Percentiles rank a stretch among this genome's conserved stretches.
These are phyloP conservation scores for Falco punctatus DNA, from an alignment of 2,113 vertebrate genomes.

Conservation along the genomic window DNA sequence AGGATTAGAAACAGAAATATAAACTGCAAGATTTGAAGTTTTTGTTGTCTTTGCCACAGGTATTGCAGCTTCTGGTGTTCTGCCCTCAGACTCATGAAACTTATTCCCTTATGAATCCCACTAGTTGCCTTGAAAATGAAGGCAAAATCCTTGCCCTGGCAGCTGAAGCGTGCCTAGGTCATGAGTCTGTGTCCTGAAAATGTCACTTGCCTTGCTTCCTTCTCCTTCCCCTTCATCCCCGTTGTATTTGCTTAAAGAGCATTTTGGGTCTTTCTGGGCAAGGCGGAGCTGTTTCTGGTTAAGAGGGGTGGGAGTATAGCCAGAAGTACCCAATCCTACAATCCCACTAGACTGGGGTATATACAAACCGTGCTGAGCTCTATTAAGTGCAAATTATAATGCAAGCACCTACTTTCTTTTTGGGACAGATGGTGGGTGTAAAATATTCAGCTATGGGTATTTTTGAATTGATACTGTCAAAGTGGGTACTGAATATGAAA, in stretches of 20 bases:
- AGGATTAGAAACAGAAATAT: background rate
- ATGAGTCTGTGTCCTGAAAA: background rate
- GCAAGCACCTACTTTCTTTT: background rate
- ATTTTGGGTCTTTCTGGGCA: background rate
- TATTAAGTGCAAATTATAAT: background rate
- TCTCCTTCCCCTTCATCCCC: background rate
- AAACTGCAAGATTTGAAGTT: background rate
- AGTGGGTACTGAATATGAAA: background rate
- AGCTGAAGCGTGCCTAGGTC: background rate
- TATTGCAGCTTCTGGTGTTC: background rate
- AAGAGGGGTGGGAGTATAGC: background rate
- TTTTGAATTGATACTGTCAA: background rate
- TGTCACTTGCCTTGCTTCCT: background rate
- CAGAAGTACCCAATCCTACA: background rate
- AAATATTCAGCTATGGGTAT: background rate
- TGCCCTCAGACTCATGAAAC: background rate
- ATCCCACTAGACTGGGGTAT: background rate
- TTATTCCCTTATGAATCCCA: background rate
- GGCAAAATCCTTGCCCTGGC: background rate
- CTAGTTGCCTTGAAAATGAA: background rate
- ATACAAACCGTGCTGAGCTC: background rate
- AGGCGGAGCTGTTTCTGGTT: background rate
- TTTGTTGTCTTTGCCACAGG: background rate
- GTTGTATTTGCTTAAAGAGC: background rate
- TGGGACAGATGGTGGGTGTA: background rate